Conservation (phyloP, 2,888 invertebrate genomes). For the Lathronympha strigana region DNA sequence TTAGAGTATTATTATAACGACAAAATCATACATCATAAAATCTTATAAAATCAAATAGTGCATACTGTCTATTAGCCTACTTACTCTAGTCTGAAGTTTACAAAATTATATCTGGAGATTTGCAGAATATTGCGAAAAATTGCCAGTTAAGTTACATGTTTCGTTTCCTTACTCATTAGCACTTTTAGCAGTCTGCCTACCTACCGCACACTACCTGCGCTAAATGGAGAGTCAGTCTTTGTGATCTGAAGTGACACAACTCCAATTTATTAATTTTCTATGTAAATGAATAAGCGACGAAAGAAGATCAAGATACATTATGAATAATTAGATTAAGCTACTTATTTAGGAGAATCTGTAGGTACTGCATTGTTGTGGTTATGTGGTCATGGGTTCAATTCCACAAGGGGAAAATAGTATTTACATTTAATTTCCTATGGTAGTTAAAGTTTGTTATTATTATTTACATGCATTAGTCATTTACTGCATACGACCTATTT, state of each 20-base stretch:
- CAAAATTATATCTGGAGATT: too few relatives aligned
- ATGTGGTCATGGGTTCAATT: background rate
- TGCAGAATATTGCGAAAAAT: background rate
- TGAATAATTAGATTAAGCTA: background rate
- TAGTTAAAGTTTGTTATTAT: background rate
- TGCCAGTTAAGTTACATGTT: background rate
- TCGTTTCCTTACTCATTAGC: constrained; percentile 3
- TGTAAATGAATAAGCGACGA: too few relatives aligned
- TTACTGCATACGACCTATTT: background rate
- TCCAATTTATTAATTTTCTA: background rate
- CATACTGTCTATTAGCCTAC: too few relatives aligned
- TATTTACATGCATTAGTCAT: background rate
- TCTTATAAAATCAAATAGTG: too few relatives aligned
- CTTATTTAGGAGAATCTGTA: background rate
- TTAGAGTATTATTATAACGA: too few relatives aligned
- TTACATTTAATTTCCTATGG: background rate
- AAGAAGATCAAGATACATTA: too few relatives aligned
- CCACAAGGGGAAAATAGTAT: background rate
- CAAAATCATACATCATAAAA: too few relatives aligned
- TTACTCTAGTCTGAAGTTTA: too few relatives aligned
- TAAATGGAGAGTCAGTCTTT: constrained; percentile 14
- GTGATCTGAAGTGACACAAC: background rate
- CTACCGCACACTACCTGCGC: too few relatives aligned
- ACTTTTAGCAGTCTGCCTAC: background rate
- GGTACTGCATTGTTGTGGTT: background rate